Evolutionary conservation across 2,797 vertebrate species (phyloP), one percentile per base, ranked within the genome.

Genomic region (Sebastes trivittatus): DNA sequence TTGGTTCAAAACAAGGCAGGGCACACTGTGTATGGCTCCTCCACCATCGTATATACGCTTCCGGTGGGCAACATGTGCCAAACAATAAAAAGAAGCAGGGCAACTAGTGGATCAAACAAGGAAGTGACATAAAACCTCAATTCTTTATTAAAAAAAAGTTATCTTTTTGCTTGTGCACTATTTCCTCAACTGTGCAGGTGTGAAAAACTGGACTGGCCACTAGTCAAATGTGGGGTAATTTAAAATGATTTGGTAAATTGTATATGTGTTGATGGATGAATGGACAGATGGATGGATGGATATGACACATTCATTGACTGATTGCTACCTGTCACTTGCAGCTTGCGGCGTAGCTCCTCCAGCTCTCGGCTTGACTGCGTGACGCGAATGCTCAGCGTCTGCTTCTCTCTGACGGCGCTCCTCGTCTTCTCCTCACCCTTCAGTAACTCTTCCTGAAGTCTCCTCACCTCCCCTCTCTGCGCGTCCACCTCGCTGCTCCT

Each of bases 301-400:
- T 71, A 74, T 46, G 83, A 76, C 65, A 63, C 59, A 82, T 72
- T 14, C 60, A 81, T 25, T 58, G 68, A 52, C 55, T 80, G 82
- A 88, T 72, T 80, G 79, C 59, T 90, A 93, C 94, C 92, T 93
- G 92, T 74, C 65, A 85, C 80, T 77, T 68, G 79, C 61, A 91
- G 89, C 62, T 77, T 72, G 62, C 61, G 23, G 32, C 2, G 56
- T 6, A 90, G 86, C 55, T 92, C 87, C 65, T 87, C 77, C 74
- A 91, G 72, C 65, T 92, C 85, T 75, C 63, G 78, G 54, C 72
- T 88, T 79, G 80, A 72, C 77, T 75, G 80, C 38, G 52, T 56
- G 22, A 81, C 18, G 54, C 56, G 69, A 52, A 6, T 11, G 59
- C 82, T 86, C 58, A 91, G 88, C 46, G 69, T 82, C 54, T 65